These are phyloP conservation scores for Pseudorhiza aurosa DNA, from an alignment of 30 jellyfish, hydroid and myxozoan genomes.

Conservation along the genomic window DNA sequence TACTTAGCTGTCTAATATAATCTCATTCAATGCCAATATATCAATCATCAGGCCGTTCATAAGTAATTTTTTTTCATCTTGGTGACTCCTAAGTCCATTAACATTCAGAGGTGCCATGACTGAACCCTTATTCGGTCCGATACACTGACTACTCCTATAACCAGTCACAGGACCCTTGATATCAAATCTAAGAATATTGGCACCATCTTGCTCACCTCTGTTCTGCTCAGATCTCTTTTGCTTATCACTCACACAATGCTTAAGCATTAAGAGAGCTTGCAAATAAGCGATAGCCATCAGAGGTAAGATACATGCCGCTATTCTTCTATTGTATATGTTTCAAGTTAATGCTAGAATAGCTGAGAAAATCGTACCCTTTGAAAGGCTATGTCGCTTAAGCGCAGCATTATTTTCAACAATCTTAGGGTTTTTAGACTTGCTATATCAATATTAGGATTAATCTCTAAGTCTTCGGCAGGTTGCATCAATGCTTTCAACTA, in stretches of 20 bases:
- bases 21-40: background rate
- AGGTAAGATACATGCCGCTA: constrained; percentile 20
- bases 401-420: background rate
- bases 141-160: constrained; percentile 8
- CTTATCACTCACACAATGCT: constrained; percentile 10
- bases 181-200: constrained; percentile 2
- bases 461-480: background rate
- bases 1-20: background rate
- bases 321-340: constrained; percentile 5
- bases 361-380: background rate
- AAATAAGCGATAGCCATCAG: constrained; percentile 7
- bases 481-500: background rate
- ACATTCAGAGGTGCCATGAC: constrained; percentile 14
- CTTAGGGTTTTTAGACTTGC: background rate
- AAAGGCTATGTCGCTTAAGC: background rate
- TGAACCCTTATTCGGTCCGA: background rate
- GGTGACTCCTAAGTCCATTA: constrained; percentile 37
- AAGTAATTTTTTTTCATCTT: constrained; percentile 23
- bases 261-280: constrained; percentile 14
- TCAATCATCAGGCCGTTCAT: constrained; percentile 4
- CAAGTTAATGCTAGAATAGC: background rate
- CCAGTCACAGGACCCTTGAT: background rate
- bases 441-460: background rate
- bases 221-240: constrained; percentile 5
- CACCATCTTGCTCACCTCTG: constrained; percentile 25